A percentile compares a stretch with the other conserved stretches of the same genome.
These are phyloP conservation scores for Sinosuthora webbiana DNA, from an alignment of 2,113 vertebrate species.

Conservation along the genomic window DNA sequence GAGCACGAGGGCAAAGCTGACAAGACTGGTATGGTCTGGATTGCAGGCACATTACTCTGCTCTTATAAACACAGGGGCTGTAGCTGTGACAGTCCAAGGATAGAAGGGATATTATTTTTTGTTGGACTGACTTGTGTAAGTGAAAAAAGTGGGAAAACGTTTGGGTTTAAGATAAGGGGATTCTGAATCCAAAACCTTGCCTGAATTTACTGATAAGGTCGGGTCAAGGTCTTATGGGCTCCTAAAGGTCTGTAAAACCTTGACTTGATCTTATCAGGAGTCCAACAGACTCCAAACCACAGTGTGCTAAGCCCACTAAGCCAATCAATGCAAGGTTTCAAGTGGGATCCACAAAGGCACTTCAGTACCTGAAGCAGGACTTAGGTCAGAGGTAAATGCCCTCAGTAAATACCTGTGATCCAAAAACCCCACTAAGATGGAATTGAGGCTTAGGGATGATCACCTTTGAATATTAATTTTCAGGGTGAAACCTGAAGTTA, in stretches of 20 bases:
- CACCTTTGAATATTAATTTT: neutral
- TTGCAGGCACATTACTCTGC: accelerated
- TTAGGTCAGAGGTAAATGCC: neutral
- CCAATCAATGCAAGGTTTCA: neutral
- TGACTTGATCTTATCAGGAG: neutral
- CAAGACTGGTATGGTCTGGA: neutral
- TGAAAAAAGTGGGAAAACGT: neutral
- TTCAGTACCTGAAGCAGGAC: neutral
- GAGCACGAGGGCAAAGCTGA: neutral
- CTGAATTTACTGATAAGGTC: neutral
- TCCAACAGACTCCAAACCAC: neutral
- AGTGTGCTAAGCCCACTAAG: neutral
- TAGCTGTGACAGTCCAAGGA: neutral
- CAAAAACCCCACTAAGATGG: neutral
- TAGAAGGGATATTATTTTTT: neutral
- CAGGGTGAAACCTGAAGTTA: neutral
- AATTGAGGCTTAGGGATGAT: neutral
- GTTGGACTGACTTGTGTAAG: neutral
- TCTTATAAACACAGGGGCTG: neutral
- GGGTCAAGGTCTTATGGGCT: neutral
- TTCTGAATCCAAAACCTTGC: neutral
- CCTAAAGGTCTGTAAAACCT: neutral
- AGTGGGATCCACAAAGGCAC: neutral
- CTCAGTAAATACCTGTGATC: neutral
- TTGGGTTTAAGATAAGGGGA: neutral